These are phyloP conservation scores for Leptoteleia sp. DNA, from an alignment of 1,140 invertebrate genomes.

Conservation along the genomic window DNA sequence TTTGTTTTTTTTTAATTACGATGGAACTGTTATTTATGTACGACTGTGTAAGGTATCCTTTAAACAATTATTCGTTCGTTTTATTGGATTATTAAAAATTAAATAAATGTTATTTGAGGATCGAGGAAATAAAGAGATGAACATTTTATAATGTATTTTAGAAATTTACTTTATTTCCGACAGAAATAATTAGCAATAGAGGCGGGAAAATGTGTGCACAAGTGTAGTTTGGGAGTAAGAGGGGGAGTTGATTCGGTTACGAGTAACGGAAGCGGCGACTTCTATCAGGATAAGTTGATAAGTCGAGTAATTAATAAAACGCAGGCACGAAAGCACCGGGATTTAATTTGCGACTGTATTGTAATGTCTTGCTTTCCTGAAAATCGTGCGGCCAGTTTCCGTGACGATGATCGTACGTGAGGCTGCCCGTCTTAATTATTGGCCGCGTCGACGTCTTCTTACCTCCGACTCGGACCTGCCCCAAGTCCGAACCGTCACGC, in stretches of 20 bases:
- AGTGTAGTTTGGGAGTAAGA: no score
- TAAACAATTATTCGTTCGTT: no score
- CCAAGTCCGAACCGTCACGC: constrained; percentile 77
- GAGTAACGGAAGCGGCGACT: constrained; percentile 22
- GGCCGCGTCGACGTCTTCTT: constrained; percentile 67
- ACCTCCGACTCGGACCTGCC: constrained; percentile 70
- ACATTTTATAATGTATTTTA: no score
- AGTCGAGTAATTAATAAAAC: constrained; percentile 45
- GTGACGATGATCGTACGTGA: constrained; percentile 74
- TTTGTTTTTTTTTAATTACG: no score
- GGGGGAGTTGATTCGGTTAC: not conserved
- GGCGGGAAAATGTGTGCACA: no score
- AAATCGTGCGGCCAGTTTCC: constrained; percentile 73
- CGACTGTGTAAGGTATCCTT: no score
- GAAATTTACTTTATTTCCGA: no score
- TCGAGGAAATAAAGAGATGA: no score
- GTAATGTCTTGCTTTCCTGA: constrained; percentile 55
- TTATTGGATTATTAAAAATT: no score
- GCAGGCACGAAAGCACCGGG: constrained; percentile 23
- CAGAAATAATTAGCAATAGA: no score
- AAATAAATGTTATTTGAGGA: no score
- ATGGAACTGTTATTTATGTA: no score
- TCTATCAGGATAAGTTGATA: constrained; percentile 34
- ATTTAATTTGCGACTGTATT: constrained; percentile 42
- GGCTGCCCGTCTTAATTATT: constrained; percentile 78